These are phyloP conservation scores for Siphamia tubifer DNA, from an alignment of 2,113 vertebrate species.

Conservation along the genomic window DNA sequence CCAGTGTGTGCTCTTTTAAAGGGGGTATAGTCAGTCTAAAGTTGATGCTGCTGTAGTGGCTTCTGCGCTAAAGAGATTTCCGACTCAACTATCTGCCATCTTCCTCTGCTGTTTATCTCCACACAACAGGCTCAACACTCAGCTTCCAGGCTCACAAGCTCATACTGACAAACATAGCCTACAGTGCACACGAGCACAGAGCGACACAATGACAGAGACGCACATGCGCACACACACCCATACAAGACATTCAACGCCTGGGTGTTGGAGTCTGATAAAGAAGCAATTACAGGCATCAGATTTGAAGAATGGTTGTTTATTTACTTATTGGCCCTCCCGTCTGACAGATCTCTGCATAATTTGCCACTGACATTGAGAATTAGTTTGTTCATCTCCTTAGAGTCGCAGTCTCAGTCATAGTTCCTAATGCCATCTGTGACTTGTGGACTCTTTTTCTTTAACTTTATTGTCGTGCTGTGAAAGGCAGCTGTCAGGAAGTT, in stretches of 20 bases:
- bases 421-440: not conserved
- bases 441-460: not conserved
- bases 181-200: slow-evolving; percentile 1
- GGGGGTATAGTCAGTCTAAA: not conserved
- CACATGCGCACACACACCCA: slow-evolving; percentile 6
- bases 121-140: slow-evolving; percentile 27
- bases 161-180: slow-evolving; percentile 13
- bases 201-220: slow-evolving; percentile 15
- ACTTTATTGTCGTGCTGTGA: not conserved
- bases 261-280: slow-evolving; percentile 39
- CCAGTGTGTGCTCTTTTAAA: slow-evolving; percentile 14
- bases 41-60: not conserved
- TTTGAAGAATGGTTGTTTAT: slow-evolving; percentile 18
- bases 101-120: slow-evolving; percentile 34
- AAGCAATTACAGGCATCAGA: slow-evolving; percentile 41
- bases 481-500: slow-evolving; percentile 8
- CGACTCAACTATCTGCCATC: slow-evolving; percentile 44
- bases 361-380: slow-evolving; percentile 28
- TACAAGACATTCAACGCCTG: not conserved
- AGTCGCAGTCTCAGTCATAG: not conserved
- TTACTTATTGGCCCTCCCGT: not conserved
- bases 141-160: slow-evolving; percentile 32
- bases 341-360: not conserved
- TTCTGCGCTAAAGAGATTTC: slow-evolving; percentile 39
- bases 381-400: slow-evolving; percentile 1